A percentile compares a stretch with the other conserved stretches of the same genome.
phyloP scores from a whole-genome alignment of 37 sponge, comb jelly and placozoan species.

The Eunapius fragilis region DNA sequence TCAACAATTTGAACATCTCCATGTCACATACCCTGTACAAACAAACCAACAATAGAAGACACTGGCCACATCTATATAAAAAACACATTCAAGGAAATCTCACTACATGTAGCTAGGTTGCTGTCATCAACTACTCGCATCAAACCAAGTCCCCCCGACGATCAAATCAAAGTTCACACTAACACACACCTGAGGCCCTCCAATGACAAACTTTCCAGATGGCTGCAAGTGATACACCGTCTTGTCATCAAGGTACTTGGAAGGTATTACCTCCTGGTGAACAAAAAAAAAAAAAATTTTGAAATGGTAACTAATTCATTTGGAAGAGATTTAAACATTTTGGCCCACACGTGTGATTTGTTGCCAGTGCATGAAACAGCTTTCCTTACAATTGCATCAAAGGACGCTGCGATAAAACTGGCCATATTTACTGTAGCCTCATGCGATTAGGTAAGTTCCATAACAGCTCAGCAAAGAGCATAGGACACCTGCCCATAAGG shows the following conservation, averaged over 20 bases:
- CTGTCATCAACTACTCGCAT: too few relatives aligned
- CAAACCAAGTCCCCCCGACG: too few relatives aligned
- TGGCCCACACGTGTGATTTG: too few relatives aligned
- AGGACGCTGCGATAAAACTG: neutral
- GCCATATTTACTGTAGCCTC: neutral
- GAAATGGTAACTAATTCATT: too few relatives aligned
- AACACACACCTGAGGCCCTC: slow-evolving; percentile 80
- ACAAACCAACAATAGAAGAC: too few relatives aligned
- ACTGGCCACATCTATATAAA: too few relatives aligned
- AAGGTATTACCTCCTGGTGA: slow-evolving; percentile 65
- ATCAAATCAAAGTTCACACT: too few relatives aligned
- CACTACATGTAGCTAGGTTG: too few relatives aligned
- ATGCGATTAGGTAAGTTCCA: neutral
- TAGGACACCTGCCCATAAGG: neutral
- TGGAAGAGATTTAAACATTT: too few relatives aligned
- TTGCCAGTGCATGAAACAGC: neutral
- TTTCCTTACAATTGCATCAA: neutral
- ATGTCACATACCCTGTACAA: too few relatives aligned
- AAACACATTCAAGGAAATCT: too few relatives aligned
- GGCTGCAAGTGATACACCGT: slow-evolving; percentile 88
- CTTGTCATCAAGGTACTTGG: slow-evolving; percentile 74
- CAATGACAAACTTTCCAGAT: slow-evolving; percentile 85
- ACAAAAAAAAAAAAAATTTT: neutral
- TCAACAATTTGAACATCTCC: too few relatives aligned
- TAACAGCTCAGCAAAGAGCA: neutral